phyloP scores from a whole-genome alignment of 2,888 invertebrate genomes.

The Erpobdella octoculata region DNA sequence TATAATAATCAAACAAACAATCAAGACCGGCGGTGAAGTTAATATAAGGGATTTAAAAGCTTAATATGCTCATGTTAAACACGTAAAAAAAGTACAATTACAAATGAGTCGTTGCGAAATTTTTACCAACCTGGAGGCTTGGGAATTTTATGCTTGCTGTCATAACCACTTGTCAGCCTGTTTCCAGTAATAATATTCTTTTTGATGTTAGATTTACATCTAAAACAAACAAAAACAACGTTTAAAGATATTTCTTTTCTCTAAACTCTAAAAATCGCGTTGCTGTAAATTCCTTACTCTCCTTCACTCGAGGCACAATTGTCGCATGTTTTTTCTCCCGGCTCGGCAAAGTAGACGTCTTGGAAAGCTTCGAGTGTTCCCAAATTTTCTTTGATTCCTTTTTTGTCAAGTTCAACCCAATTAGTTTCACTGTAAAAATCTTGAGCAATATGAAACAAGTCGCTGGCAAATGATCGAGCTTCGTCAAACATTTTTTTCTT shows the following conservation, averaged over 20 bases:
- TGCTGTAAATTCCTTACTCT: background rate
- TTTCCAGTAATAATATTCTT: background rate
- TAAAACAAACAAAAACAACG: background rate
- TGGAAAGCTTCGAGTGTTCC: background rate
- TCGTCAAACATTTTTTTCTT: background rate
- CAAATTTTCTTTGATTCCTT: background rate
- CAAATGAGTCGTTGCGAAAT: no score
- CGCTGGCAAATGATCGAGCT: background rate
- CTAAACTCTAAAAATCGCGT: no score
- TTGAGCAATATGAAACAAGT: background rate
- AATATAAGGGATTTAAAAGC: no score
- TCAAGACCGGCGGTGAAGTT: no score
- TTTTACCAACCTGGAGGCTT: background rate
- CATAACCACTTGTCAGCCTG: background rate
- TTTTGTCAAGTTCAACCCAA: background rate
- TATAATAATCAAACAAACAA: no score
- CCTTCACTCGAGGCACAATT: no score
- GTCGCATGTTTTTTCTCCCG: background rate
- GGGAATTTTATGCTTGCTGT: background rate
- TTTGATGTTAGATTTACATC: background rate
- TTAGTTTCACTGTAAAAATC: background rate
- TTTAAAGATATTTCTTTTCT: background rate
- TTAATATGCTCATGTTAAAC: no score
- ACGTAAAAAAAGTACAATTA: no score
- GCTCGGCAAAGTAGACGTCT: background rate